These are phyloP conservation scores for Theristicus caerulescens DNA, from an alignment of 2,113 vertebrate species.

Conservation along the genomic window DNA sequence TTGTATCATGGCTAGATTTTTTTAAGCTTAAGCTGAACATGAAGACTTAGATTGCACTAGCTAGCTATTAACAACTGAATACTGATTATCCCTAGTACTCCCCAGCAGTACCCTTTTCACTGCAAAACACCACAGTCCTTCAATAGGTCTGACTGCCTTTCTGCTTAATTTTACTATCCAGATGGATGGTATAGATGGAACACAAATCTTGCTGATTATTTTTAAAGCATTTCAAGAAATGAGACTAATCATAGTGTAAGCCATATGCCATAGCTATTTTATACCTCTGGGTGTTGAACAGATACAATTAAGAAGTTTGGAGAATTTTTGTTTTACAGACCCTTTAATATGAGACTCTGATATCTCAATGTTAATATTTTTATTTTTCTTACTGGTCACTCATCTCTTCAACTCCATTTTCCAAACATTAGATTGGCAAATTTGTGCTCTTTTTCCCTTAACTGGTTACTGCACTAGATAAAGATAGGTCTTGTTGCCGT, in stretches of 20 bases:
- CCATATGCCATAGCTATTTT: slow-evolving; percentile 9
- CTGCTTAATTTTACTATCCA: neutral
- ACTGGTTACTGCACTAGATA: neutral
- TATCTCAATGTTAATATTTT: neutral
- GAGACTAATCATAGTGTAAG: neutral
- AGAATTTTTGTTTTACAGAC: neutral
- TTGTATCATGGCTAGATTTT: neutral
- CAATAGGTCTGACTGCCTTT: neutral
- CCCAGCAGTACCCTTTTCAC: neutral
- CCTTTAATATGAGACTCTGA: neutral
- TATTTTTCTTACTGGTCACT: neutral
- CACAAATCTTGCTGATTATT: neutral
- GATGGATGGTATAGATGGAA: neutral
- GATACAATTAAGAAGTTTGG: neutral
- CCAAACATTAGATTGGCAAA: neutral
- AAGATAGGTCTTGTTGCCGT: neutral
- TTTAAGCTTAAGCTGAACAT: neutral
- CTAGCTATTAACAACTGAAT: neutral
- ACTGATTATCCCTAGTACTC: neutral
- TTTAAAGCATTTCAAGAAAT: slow-evolving; percentile 1
- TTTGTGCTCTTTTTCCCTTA: neutral
- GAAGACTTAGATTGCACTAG: neutral
- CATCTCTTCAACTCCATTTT: neutral
- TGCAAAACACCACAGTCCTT: neutral
- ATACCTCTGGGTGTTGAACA: neutral